Base-by-base conservation (phyloP, 1,140 invertebrate species). In the Sipha flava region DNA sequence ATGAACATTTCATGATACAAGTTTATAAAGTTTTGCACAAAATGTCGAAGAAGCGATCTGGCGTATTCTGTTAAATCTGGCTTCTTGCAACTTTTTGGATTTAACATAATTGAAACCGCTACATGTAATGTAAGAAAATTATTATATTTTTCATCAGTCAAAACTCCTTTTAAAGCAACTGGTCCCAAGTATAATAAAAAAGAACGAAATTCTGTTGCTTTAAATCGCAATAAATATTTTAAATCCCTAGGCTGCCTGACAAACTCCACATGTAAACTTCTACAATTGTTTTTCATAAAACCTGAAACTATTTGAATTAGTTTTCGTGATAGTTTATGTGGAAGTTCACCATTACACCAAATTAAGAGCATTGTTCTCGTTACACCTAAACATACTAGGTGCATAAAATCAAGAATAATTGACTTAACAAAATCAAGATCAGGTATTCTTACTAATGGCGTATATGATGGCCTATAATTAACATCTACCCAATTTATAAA, bases 101-200 rank as follows among this genome's bases (percentile, higher is more conserved):
- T 79, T 4, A 59, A 70, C 2, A 81, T 54, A 45, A 81, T 79
- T 49, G 72, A 62, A 14, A 81, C 52, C 9, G 80, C 73, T 34
- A 57, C 45, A 52, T 68, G 43, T 12, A 81, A 37, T n/a, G 54
- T 64, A 12, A 81, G 16, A 68, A 81, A 81, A 79, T 81, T 31
- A 29, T 57, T 18, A 57, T 79, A 79, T 29, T 66, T 43, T 7
- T 79, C 45, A 37, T 49, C 43, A 34, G 14, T 37, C 31, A 81
- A 70, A 18, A 79, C 62, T 68, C 80, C 57, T 81, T 82, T 82
- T 21, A 84, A 82, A 29, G 85, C 84, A 23, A 86, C 81, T 54
- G 85, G 84, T 7, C 86, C 86, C 26, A 83, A 83, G 81, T 87
- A 87, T 14, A 87, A 75, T 16, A 86, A 62, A 82, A 87, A 87